Evolutionary conservation across 2,888 invertebrate genomes (phyloP).

Genomic region (Bugula neritina): DNA sequence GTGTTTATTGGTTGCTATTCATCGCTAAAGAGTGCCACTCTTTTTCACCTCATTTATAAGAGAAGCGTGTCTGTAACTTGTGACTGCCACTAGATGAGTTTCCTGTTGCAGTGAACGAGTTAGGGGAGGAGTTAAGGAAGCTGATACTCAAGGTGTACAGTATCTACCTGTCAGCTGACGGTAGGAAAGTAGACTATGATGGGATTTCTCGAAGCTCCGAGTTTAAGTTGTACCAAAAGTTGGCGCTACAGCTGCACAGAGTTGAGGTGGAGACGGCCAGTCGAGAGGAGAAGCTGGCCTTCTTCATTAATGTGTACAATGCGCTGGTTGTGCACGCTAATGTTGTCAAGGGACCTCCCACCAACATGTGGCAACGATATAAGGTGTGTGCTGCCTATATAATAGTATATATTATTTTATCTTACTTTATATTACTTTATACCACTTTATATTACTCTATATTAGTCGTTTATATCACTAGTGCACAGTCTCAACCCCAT

Average conservation of each 20-base stretch:
- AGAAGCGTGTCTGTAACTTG: too few species aligned
- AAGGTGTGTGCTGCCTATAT: too few species aligned
- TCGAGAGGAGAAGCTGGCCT: conserved; percentile 53
- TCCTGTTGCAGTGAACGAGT: conserved; percentile 39
- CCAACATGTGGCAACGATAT: conserved; percentile 54
- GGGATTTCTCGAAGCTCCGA: conserved; percentile 49
- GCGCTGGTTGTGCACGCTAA: conserved; percentile 56
- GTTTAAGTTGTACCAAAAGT: conserved; percentile 46
- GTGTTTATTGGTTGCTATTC: neutral
- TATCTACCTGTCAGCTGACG: conserved; percentile 46
- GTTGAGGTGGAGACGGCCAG: conserved; percentile 41
- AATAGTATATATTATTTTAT: too few species aligned
- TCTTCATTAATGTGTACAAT: conserved; percentile 57
- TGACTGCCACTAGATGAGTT: too few species aligned
- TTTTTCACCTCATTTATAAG: too few species aligned
- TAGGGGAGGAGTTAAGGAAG: conserved; percentile 50
- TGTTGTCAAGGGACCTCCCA: conserved; percentile 51
- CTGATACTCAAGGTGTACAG: conserved; percentile 51
- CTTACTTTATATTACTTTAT: too few species aligned
- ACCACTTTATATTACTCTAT: too few species aligned
- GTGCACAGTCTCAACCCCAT: too few species aligned
- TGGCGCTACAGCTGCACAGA: conserved; percentile 49
- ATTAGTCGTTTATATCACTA: too few species aligned
- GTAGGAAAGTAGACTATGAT: conserved; percentile 52
- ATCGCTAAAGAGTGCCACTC: neutral